These are phyloP conservation scores for Excalfactoria chinensis DNA, from an alignment of 2,113 vertebrate species.

Conservation along the genomic window DNA sequence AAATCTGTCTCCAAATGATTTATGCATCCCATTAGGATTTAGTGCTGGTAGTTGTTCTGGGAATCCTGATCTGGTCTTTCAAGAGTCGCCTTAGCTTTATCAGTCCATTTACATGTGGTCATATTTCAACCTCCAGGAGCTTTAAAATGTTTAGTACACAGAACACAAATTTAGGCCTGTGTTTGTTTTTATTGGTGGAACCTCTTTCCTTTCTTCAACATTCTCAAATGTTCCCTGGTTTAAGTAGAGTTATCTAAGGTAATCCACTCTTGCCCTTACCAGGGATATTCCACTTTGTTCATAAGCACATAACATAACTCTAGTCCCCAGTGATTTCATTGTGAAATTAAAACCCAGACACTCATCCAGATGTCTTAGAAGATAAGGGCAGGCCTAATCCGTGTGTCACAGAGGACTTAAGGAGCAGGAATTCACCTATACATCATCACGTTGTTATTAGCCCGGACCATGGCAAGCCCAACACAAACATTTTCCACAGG, in stretches of 20 bases:
- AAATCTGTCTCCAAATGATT: constrained; percentile 67
- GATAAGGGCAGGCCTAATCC: constrained; percentile 90
- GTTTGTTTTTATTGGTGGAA: constrained; percentile 82
- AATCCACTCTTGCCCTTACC: constrained; percentile 90
- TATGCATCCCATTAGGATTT: constrained; percentile 73
- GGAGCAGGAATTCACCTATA: constrained; percentile 90
- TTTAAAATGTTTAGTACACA: constrained; percentile 76
- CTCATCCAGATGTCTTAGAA: constrained; percentile 90
- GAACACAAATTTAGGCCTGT: constrained; percentile 75
- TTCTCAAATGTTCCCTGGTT: constrained; percentile 92
- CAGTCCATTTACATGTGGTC: constrained; percentile 68
- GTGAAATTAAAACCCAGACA: constrained; percentile 91
- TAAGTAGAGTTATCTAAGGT: constrained; percentile 88
- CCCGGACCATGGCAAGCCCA: constrained; percentile 77
- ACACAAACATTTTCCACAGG: constrained; percentile 79
- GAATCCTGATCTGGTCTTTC: constrained; percentile 72
- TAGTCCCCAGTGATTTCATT: constrained; percentile 77
- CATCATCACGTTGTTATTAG: constrained; percentile 94
- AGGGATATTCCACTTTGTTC: constrained; percentile 88
- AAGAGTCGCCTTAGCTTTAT: constrained; percentile 61
- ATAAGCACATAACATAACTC: constrained; percentile 80
- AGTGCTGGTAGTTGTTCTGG: constrained; percentile 60
- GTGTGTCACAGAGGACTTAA: constrained; percentile 84
- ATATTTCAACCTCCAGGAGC: constrained; percentile 61
- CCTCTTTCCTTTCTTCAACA: constrained; percentile 87